Evolutionary conservation across 2,888 invertebrate genomes (phyloP), one percentile per base, ranked within the genome.

Genomic region (Blastobasis adustella): DNA sequence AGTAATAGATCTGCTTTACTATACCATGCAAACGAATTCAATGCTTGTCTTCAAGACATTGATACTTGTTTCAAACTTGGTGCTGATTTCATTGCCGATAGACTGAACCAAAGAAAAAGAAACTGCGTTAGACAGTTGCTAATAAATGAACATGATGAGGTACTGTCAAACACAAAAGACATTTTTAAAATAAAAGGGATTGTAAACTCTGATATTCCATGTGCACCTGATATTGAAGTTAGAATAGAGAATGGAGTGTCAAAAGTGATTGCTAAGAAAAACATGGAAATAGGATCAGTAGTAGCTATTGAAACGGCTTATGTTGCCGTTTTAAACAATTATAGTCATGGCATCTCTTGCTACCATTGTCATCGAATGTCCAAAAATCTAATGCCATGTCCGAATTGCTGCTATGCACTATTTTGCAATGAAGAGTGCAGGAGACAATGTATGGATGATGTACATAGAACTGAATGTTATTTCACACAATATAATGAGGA

Each of bases 1-100:
- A 63, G 65, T 49, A 66, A 67, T 42, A 61, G 71, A 58, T 71
- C 73, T 39, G 65, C 60, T 0, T 40, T 70, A 9, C 53, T 69
- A 1, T 51, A 49, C 4, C 56, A 56, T 23, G n/a, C 55, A 4
- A 45, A 57, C 6, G 52, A 50, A 6, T 64, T 51, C 38, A 36
- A 36, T 10, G 67, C 60, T 5, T 63, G 66, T 49, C 8, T 62
- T 7, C 49, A 51, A 6, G 73, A 73, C 42, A 65, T 71, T 38
- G 59, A 66, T 1, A 56, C 45, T 45, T 66, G 67, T 47, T 61
- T 67, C 40, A 44, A 45, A 0, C 54, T 67, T 50, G 61, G 57
- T 4, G 69, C 65, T 46, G 66, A 71, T 1, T 6, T 49, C 6
- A 58, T 66, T 6, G n/a, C 49, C 1, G 46, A 52, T 5, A 67